Evolutionary conservation across 1,140 invertebrate genomes (phyloP), one percentile per base, ranked within the genome.

Genomic region (Heliconius himera): DNA sequence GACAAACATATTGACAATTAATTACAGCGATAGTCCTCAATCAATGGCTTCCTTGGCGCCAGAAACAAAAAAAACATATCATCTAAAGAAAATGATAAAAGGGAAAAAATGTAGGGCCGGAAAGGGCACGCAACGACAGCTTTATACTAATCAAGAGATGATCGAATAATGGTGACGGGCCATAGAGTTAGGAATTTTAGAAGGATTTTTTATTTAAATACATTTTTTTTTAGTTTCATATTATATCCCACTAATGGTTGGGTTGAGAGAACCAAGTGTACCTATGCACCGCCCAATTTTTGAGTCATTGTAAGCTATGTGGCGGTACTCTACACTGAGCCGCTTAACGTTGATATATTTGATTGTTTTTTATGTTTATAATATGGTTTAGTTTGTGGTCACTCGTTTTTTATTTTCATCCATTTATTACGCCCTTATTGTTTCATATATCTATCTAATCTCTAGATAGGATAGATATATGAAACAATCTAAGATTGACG

Each of bases 81-180:
- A 72, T 78, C 82, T 51, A 41, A 13, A 80, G 46, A 79, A 82
- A 82, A 82, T 79, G 80, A 78, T 82, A 78, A 80, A 74, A 66
- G 56, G 73, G 74, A 78, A 74, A 78, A 81, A 77, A 72, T 46
- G 22, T n/a, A 76, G 81, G 81, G 72, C 84, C 84, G 83, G 81
- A 85, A 87, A 85, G 81, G 86, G 82, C 86, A 79, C 77, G 81
- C 83, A 51, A 49, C 72, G 81, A 84, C 79, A 77, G 83, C 78
- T 84, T 84, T 82, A 83, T 82, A 85, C 83, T 82, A 84, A 84
- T 87, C 86, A 83, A 82, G 71, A 73, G 84, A 83, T 87, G 85
- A 87, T 79, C 77, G 81, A 85, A 83, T 85, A 81, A 87, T 81
- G 51, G 82, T 79, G 70, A 78, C 76, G 38, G 26, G 8, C 72